Evolutionary conservation across 2,113 vertebrate genomes (phyloP).

Genomic region (Nycticebus coucang): DNA sequence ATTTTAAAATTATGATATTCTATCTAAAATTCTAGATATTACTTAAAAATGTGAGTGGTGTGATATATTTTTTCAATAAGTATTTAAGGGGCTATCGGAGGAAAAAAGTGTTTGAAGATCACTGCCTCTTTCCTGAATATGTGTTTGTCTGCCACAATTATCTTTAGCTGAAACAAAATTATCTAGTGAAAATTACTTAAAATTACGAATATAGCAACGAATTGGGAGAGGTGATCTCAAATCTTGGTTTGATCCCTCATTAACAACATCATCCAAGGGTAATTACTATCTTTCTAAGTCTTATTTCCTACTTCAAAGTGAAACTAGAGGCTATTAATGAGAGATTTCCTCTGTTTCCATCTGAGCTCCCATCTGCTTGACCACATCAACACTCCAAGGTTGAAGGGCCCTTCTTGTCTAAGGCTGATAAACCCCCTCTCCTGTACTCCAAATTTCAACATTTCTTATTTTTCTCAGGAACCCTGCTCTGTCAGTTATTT

Average conservation of each 20-base stretch:
- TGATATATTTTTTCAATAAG: background rate
- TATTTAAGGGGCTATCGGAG: background rate
- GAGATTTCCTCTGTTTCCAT: background rate
- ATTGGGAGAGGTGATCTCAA: background rate
- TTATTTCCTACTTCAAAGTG: background rate
- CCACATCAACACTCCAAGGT: background rate
- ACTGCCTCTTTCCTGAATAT: background rate
- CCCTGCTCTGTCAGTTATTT: background rate
- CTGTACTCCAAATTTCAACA: background rate
- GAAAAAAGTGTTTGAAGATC: background rate
- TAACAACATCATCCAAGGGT: background rate
- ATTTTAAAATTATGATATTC: background rate
- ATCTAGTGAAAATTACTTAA: background rate
- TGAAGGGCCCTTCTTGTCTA: background rate
- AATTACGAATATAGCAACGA: background rate
- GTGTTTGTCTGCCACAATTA: background rate
- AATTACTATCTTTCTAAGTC: background rate
- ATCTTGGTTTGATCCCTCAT: background rate
- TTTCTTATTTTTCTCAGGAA: background rate
- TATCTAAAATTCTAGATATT: background rate
- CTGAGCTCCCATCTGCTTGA: background rate
- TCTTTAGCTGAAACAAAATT: background rate
- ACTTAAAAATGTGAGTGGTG: background rate
- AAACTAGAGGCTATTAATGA: background rate
- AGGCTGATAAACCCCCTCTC: background rate